Base-by-base conservation (phyloP, 2,888 invertebrate species). In the Gnatocerus cornutus region DNA sequence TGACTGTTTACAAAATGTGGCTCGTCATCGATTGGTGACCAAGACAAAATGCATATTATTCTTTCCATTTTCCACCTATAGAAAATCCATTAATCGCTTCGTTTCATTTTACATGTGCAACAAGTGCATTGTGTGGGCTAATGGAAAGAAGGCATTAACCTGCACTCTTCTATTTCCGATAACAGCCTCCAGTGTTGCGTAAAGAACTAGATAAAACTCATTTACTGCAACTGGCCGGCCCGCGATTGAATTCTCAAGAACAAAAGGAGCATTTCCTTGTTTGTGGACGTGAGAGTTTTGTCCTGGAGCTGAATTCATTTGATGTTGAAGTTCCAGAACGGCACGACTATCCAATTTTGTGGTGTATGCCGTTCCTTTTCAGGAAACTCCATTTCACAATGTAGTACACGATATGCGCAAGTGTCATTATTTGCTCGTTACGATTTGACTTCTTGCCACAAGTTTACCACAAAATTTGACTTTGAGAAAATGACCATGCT, bases 91-190 rank as follows among this genome's bases (percentile, higher is more conserved):
- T 21, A 21, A 21, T 21, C 2, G 21, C 21, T 21, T 21, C 33
- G n/a, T 6, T 33, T 6, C 2, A 33, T 33, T 33, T 9, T 33
- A n/a, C 7, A 46, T 3, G 9, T 37, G 37, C 39, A 59, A 59
- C 14, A 59, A 43, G 41, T 58, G 45, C 14, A 9, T 41, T 16
- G 43, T 41, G 46, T 59, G 59, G 27, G 39, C 27, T 27, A 59
- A 46, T 45, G 33, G 46, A 45, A 45, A 33, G 50, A 27, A 61
- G 61, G 48, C 61, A 61, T 61, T 61, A 61, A 61, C 61, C 61
- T 61, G 61, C 21, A 12, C 59, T 59, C 58, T 56, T 39, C 50
- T 29, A 53, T 53, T 53, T 33, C 58, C 14, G 61, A 61, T 61
- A 61, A 61, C 46, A 59, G 46, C 8, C 10, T 61, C 21, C 48